Conservation (phyloP, 2,113 vertebrate species). For the Apeltes quadracus region DNA sequence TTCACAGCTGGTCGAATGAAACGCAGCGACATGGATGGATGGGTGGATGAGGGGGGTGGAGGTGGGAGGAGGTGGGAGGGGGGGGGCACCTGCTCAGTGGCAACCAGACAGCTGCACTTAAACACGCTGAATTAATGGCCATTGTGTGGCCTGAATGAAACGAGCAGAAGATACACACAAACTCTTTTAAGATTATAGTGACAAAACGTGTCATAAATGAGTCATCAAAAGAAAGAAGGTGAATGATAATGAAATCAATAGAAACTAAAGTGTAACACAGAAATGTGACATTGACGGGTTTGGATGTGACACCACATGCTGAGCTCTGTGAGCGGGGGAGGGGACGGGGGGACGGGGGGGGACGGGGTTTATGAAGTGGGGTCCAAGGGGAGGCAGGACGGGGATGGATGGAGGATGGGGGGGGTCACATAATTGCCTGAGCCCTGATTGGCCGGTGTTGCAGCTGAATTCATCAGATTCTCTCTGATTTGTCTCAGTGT, state of each 20-base stretch:
- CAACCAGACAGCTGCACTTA: constrained; percentile 60
- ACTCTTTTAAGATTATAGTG: no score
- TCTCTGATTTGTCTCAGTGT: neutral
- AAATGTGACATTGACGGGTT: no score
- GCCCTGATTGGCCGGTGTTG: constrained; percentile 45
- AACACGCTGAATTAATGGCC: constrained; percentile 60
- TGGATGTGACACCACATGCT: neutral
- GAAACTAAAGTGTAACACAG: no score
- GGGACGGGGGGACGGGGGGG: neutral
- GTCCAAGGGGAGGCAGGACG: constrained; percentile 39
- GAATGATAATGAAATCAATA: neutral
- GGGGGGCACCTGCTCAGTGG: constrained; percentile 64
- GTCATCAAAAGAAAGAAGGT: neutral
- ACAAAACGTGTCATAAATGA: no score
- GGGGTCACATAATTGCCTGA: constrained; percentile 59
- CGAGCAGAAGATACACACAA: no score
- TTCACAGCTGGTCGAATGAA: neutral
- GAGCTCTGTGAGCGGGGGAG: constrained; percentile 5
- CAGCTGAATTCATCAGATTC: constrained; percentile 46
- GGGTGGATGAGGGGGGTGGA: neutral
- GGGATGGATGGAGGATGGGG: neutral
- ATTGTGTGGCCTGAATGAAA: constrained; percentile 23
- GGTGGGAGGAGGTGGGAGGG: neutral
- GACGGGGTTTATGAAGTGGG: constrained; percentile 10
- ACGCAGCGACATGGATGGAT: neutral